Evolutionary conservation across 2,113 vertebrate genomes (phyloP).

Genomic region (Chaenocephalus aceratus): DNA sequence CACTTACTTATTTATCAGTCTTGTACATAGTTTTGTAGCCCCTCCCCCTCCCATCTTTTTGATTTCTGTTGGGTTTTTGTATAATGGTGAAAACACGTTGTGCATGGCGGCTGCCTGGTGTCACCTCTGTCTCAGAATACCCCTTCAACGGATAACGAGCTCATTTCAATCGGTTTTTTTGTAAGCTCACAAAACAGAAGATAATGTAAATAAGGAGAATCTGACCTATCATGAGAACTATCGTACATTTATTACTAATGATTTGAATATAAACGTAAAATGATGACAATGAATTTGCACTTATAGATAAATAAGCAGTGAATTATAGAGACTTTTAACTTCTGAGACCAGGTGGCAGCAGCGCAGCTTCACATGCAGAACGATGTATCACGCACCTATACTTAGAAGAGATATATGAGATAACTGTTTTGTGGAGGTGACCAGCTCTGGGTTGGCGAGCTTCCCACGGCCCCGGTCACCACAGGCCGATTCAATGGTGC

Average conservation of each 20-base stretch:
- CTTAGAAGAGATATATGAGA: conserved; percentile 80
- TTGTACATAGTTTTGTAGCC: conserved; percentile 87
- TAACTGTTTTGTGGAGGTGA: conserved; percentile 81
- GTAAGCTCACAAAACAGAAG: conserved; percentile 34
- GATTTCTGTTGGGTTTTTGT: conserved; percentile 66
- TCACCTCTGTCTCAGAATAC: conserved; percentile 70
- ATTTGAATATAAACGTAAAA: conserved; percentile 36
- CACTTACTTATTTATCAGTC: conserved; percentile 87
- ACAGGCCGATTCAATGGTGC: conserved; percentile 87
- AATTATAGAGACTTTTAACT: conserved; percentile 15
- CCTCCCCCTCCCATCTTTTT: conserved; percentile 56
- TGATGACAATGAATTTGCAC: conserved; percentile 47
- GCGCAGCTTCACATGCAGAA: conserved; percentile 68
- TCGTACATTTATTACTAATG: conserved; percentile 9
- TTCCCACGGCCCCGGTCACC: conserved; percentile 67
- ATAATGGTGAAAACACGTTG: conserved; percentile 73
- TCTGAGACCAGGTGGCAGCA: conserved; percentile 72
- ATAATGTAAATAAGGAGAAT: conserved; percentile 58
- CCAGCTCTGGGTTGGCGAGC: conserved; percentile 58
- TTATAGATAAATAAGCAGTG: conserved; percentile 32
- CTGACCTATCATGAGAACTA: conserved; percentile 23
- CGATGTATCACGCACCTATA: conserved; percentile 73
- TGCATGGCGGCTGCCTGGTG: conserved; percentile 68
- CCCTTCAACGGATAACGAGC: background rate
- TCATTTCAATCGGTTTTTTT: conserved; percentile 5